A percentile compares a stretch with the other conserved stretches of the same genome.
phyloP scores from a whole-genome alignment of 2,113 vertebrate species.

The Onychostruthus taczanowskii region DNA sequence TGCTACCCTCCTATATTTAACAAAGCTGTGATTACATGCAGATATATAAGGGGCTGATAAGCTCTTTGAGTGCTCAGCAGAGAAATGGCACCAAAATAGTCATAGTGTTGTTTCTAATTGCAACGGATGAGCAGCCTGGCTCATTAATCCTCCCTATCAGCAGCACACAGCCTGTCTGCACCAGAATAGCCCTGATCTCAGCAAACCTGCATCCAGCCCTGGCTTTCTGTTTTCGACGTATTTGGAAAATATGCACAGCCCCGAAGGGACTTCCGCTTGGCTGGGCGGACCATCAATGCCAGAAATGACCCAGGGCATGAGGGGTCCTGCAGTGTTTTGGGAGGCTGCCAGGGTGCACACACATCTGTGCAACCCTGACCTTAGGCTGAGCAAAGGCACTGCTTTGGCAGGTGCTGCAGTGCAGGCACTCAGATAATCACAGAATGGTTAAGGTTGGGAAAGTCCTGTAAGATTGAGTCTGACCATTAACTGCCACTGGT shows the following conservation, averaged over 20 bases:
- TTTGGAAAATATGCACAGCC: conserved; percentile 77
- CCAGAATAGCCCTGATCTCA: conserved; percentile 91
- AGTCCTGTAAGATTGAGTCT: neutral
- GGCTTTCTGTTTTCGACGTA: conserved; percentile 77
- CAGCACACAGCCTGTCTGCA: conserved; percentile 74
- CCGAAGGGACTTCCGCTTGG: conserved; percentile 43
- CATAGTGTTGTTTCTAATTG: conserved; percentile 88
- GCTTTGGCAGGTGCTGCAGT: neutral
- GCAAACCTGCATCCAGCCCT: conserved; percentile 73
- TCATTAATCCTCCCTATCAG: conserved; percentile 92
- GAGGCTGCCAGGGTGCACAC: neutral
- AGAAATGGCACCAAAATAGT: conserved; percentile 86
- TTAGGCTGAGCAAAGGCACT: neutral
- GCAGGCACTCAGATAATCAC: neutral
- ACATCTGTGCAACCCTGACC: neutral
- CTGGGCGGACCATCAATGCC: neutral
- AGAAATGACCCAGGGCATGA: neutral
- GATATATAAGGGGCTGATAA: conserved; percentile 51
- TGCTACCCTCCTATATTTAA: conserved; percentile 77
- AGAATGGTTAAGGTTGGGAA: neutral
- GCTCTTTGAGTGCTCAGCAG: conserved; percentile 76
- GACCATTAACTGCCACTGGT: fast-evolving
- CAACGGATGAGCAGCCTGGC: conserved; percentile 80
- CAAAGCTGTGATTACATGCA: conserved; percentile 30
- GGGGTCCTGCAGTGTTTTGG: fast-evolving